A percentile compares a stretch with the other conserved stretches of the same genome.
phyloP scores from a whole-genome alignment of 2,888 invertebrate species.

The Lamellibrachia satsuma region DNA sequence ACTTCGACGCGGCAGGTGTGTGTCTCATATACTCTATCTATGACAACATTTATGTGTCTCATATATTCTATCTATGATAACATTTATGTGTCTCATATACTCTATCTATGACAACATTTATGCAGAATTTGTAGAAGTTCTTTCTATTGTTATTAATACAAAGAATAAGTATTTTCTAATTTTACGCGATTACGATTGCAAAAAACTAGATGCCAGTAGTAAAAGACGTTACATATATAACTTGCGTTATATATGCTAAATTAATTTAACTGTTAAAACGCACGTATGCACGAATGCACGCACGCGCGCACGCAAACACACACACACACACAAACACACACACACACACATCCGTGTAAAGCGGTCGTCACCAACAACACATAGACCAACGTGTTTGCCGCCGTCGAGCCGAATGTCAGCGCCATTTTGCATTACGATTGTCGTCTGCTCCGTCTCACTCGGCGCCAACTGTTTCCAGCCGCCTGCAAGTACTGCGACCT shows the following conservation, averaged over 20 bases:
- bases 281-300: neutral
- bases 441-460: too few relatives aligned
- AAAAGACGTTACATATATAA: neutral
- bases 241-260: neutral
- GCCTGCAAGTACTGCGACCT: neutral
- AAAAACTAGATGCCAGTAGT: neutral
- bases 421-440: too few relatives aligned
- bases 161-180: too few relatives aligned
- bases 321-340: neutral
- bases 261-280: neutral
- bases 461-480: neutral
- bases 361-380: too few relatives aligned
- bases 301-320: neutral
- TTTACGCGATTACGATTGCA: too few relatives aligned
- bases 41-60: too few relatives aligned
- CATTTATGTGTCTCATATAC: neutral
- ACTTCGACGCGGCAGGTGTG: neutral
- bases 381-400: too few relatives aligned
- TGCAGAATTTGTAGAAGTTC: neutral
- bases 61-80: too few relatives aligned
- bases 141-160: too few relatives aligned
- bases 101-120: too few relatives aligned
- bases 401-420: too few relatives aligned
- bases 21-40: too few relatives aligned
- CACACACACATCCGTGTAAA: neutral